Percentiles rank a stretch among this genome's conserved stretches.
Conservation (phyloP, 92 coral and sea anemone genomes). For the Epizoanthus fatuus region DNA sequence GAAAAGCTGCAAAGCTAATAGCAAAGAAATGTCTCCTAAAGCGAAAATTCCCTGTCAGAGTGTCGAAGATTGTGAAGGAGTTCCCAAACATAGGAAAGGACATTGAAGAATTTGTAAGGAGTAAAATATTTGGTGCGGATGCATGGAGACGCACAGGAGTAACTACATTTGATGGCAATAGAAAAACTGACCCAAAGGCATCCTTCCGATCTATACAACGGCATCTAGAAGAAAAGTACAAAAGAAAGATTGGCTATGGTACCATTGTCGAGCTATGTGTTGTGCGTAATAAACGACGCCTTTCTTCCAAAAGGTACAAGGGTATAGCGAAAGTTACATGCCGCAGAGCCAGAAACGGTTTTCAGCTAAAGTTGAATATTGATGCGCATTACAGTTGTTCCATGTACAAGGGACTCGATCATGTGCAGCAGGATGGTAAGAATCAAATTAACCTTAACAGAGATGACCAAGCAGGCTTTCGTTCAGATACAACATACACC, state of each 20-base stretch:
- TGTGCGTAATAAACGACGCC: constrained; percentile 47
- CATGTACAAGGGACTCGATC: constrained; percentile 53
- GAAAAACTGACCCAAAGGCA: constrained; percentile 50
- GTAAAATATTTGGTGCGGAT: constrained; percentile 65
- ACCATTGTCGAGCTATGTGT: constrained; percentile 60
- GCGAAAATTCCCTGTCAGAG: constrained; percentile 52
- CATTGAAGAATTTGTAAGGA: constrained; percentile 60
- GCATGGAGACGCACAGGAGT: constrained; percentile 80
- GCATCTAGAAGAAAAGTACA: constrained; percentile 45
- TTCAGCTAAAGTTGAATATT: constrained; percentile 57
- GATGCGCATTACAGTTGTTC: constrained; percentile 63
- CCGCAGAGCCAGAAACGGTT: constrained; percentile 67
- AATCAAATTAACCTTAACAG: constrained; percentile 39
- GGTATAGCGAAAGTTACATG: constrained; percentile 47
- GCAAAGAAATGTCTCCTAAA: constrained; percentile 53
- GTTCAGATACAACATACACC: constrained; percentile 32
- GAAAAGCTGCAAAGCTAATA: constrained; percentile 56
- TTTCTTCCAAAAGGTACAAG: constrained; percentile 18
- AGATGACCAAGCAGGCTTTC: constrained; percentile 48
- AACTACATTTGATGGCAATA: constrained; percentile 60
- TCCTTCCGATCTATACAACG: constrained; percentile 41
- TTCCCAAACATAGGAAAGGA: constrained; percentile 69
- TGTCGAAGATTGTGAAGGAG: neutral
- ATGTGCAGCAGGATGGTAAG: constrained; percentile 43
- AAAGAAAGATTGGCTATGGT: constrained; percentile 54